Evolutionary conservation across 2,888 invertebrate genomes (phyloP), one percentile per base, ranked within the genome.

Genomic region (Teleiodes luculella): DNA sequence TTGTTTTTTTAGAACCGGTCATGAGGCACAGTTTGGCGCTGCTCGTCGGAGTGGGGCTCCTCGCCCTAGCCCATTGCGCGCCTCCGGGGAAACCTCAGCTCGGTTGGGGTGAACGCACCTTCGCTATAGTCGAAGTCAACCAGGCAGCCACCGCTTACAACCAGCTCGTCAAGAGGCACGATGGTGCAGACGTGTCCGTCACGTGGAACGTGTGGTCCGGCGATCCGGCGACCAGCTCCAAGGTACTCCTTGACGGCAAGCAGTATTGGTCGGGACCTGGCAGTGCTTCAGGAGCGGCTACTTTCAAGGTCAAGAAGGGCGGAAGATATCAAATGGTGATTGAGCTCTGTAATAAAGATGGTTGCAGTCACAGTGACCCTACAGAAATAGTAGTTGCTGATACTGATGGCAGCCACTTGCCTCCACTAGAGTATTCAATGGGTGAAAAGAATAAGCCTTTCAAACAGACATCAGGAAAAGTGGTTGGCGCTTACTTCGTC

Each of bases 171-270:
- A 84, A 67, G 1, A 76, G 76, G 53, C 75, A 67, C 14, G 89
- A 89, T 18, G 78, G 80, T 0, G 89, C 89, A 1, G 88, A 88
- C 33, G 88, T 89, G 8, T 68, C 86, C 0, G 83, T 89, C n/a
- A 84, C 80, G 4, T 89, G 89, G 89, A 87, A 88, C 66, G 83
- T 84, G 18, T 89, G 89, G 89, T 78, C 86, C 3, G 89, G 89
- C 0, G 88, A 88, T 57, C 69, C 81, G 31, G 88, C 89, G 0
- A 73, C 80, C 2, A 80, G 76, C 30, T 71, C 87, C 10, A 74
- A 76, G 49, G 79, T 89, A 0, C 70, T 86, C 6, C 65, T 89
- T 3, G 74, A 82, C 47, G 86, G 76, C 3, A 72, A 86, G 45
- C 83, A 87, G 57, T 74, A 78, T 59, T 89, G 89, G 89, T 72